A percentile compares a stretch with the other conserved stretches of the same genome.
Evolutionary conservation across 2,113 vertebrate genomes (phyloP).

Genomic region (Pterocles gutturalis): DNA sequence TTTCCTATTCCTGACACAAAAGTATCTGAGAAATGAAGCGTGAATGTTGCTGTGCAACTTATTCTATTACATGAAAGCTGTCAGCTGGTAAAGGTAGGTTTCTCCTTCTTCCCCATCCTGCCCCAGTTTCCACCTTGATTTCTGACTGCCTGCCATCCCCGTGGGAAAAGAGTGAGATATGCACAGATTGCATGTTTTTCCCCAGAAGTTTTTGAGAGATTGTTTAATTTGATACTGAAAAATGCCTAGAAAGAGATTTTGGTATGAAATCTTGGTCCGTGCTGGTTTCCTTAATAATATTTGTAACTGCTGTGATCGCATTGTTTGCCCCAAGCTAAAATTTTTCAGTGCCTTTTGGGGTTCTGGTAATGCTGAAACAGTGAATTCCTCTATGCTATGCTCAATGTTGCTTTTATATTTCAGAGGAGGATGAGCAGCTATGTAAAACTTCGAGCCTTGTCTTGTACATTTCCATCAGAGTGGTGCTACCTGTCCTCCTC

Average conservation of each 20-base stretch:
- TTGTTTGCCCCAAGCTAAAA: neutral
- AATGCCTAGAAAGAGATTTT: neutral
- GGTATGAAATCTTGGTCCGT: neutral
- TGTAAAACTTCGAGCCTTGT: neutral
- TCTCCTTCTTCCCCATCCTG: neutral
- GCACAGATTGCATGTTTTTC: neutral
- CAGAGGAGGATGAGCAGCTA: neutral
- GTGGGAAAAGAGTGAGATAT: neutral
- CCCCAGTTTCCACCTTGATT: neutral
- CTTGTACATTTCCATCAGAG: neutral
- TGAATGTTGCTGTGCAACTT: conserved; percentile 21
- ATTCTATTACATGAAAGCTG: neutral
- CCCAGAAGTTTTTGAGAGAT: neutral
- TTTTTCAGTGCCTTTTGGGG: neutral
- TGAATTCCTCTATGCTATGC: neutral
- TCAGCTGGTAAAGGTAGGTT: neutral
- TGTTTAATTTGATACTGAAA: neutral
- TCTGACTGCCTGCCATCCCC: neutral
- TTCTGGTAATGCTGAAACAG: neutral
- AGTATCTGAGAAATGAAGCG: neutral
- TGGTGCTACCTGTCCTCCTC: neutral
- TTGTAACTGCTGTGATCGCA: neutral
- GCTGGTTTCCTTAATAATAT: neutral
- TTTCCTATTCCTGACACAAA: conserved; percentile 15
- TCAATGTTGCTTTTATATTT: neutral